Evolutionary conservation across 2,113 vertebrate genomes (phyloP).

Genomic region (Thryonomys swinderianus): DNA sequence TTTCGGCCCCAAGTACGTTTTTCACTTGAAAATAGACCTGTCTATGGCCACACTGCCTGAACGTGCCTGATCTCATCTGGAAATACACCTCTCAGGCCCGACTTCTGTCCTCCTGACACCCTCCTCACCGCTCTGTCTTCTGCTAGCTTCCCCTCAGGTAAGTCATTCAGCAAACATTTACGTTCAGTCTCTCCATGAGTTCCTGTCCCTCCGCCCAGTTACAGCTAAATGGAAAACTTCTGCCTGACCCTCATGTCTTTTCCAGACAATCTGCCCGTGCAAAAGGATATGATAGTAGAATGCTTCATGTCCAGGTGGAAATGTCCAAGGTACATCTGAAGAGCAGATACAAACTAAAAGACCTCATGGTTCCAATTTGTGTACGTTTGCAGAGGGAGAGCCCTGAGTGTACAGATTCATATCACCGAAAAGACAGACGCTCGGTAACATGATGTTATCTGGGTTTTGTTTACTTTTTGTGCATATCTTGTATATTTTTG

Average conservation of each 20-base stretch:
- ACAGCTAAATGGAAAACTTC: not conserved
- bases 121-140: not conserved
- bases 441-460: not conserved
- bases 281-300: constrained; percentile 2
- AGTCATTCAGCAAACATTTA: not conserved
- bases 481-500: not conserved
- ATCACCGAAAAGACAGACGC: not conserved
- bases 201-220: not conserved
- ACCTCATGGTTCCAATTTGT: not conserved
- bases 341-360: not conserved
- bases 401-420: not conserved
- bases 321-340: not conserved
- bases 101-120: not conserved
- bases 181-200: not conserved
- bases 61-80: not conserved
- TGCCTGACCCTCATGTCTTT: constrained; percentile 17
- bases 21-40: not conserved
- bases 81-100: not conserved
- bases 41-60: no score
- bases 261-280: not conserved
- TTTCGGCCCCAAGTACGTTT: not conserved
- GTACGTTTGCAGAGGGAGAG: not conserved
- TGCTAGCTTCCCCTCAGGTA: not conserved
- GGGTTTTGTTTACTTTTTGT: not conserved
- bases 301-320: not conserved